A percentile compares a stretch with the other conserved stretches of the same genome.
phyloP scores from a whole-genome alignment of 92 coral and sea anemone genomes.

The Pocillopora grandis region DNA sequence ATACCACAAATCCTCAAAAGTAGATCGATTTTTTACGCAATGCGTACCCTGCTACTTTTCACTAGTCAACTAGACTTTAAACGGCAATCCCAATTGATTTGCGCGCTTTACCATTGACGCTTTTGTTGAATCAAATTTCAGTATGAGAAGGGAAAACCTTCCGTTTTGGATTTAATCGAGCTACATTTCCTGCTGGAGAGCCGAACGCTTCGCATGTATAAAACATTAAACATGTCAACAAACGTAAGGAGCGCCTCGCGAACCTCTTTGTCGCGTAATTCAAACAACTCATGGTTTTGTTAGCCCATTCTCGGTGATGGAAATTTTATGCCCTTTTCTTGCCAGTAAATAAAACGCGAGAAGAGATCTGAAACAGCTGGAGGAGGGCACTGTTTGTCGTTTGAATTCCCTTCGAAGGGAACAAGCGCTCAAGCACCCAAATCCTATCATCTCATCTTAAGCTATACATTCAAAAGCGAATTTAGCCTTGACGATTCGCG shows the following conservation, averaged over 20 bases:
- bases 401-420: not conserved
- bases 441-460: constrained; percentile 22
- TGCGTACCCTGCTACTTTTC: not conserved
- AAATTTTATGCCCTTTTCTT: constrained; percentile 6
- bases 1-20: not conserved
- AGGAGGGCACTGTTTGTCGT: not conserved
- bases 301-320: not conserved
- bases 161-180: constrained; percentile 10
- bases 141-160: not conserved
- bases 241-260: constrained; percentile 44
- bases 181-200: constrained; percentile 25
- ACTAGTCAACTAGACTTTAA: not conserved
- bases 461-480: constrained; percentile 21
- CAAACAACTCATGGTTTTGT: constrained; percentile 5
- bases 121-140: not conserved
- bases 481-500: constrained; percentile 13
- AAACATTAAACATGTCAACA: constrained; percentile 46
- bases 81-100: not conserved
- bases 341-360: not conserved
- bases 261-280: constrained; percentile 28
- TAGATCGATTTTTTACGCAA: not conserved
- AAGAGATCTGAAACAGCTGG: not conserved
- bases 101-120: no score
- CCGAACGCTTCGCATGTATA: constrained; percentile 26
- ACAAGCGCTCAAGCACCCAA: not conserved